Conservation (phyloP, 2,888 invertebrate genomes). For the Agonum fuliginosum region DNA sequence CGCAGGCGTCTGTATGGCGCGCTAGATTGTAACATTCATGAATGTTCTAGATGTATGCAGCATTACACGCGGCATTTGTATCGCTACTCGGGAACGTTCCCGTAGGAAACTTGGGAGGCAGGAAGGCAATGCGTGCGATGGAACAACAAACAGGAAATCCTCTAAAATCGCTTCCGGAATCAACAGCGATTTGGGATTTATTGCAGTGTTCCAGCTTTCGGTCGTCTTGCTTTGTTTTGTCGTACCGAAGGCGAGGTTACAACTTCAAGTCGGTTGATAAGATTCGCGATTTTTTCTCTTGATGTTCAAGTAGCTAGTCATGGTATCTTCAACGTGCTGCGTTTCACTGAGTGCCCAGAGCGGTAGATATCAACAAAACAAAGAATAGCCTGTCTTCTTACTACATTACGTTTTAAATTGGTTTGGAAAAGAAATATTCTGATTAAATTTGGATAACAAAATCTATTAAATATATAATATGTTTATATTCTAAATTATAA, state of each 20-base stretch:
- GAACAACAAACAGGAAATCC: conserved; percentile 56
- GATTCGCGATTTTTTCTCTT: conserved; percentile 22
- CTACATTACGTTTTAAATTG: too few relatives aligned
- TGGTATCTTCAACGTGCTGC: background rate
- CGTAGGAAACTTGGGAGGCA: background rate
- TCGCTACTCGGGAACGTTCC: background rate
- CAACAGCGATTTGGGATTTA: conserved; percentile 56
- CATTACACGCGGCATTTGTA: conserved; percentile 6
- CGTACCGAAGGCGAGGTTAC: conserved; percentile 2
- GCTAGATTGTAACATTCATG: background rate
- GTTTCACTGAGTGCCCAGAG: background rate
- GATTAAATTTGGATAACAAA: too few relatives aligned
- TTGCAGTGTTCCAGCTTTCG: conserved; percentile 43
- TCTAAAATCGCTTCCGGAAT: conserved; percentile 55
- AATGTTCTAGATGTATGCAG: background rate
- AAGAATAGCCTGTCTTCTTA: too few relatives aligned
- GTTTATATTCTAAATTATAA: too few relatives aligned
- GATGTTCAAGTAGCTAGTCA: background rate
- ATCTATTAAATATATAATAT: too few relatives aligned
- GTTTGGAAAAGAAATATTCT: too few relatives aligned
- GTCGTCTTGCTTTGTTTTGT: conserved; percentile 20
- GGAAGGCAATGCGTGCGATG: background rate
- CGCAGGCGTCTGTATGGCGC: background rate
- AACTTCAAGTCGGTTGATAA: conserved; percentile 10
- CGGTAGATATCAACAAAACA: too few relatives aligned